Evolutionary conservation across 2,797 vertebrate species (phyloP).

Genomic region (Rhabdophis nuchalis): DNA sequence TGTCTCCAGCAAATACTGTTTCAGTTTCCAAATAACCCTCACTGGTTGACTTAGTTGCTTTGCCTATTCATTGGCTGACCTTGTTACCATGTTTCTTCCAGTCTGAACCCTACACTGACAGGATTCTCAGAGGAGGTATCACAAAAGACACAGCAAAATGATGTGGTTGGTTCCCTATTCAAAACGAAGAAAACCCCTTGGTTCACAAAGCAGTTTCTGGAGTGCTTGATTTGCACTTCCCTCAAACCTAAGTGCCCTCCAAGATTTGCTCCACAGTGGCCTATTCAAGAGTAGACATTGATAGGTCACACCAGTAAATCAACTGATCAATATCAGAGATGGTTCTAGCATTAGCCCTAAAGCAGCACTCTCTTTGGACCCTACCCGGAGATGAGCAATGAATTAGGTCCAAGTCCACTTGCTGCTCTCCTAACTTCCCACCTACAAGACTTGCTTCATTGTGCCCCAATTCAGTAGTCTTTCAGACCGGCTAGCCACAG

Average conservation of each 20-base stretch:
- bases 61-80: too few species aligned
- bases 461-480: neutral
- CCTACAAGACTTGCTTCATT: neutral
- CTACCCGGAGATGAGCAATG: neutral
- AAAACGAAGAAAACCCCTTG: neutral
- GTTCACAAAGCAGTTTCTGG: neutral
- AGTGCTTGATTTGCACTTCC: neutral
- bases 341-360: neutral
- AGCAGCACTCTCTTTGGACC: neutral
- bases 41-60: too few species aligned
- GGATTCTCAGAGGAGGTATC: neutral
- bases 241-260: neutral
- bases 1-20: too few species aligned
- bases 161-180: neutral
- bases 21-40: too few species aligned
- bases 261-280: neutral
- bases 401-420: neutral
- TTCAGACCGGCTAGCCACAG: neutral
- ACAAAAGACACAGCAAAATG: neutral
- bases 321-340: neutral
- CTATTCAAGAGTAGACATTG: neutral
- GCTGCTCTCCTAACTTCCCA: neutral
- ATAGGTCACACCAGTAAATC: neutral
- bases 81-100: too few species aligned
- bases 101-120: too few species aligned